Conservation (phyloP, 2,797 vertebrate species). For the Amniataba percoides region DNA sequence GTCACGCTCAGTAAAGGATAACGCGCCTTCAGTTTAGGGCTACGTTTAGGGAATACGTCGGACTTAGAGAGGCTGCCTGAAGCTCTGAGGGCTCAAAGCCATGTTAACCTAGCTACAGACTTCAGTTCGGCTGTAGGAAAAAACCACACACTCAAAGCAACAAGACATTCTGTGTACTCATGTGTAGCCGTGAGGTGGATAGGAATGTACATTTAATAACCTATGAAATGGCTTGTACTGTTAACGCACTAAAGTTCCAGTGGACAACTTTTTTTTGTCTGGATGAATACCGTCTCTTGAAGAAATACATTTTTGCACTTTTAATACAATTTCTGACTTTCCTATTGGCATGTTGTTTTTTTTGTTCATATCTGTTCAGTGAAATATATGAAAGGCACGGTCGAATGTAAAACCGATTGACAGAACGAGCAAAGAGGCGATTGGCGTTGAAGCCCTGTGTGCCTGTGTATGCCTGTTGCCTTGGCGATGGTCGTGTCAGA, state of each 20-base stretch:
- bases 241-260: conserved; percentile 77
- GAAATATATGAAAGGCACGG: conserved; percentile 60
- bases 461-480: conserved; percentile 66
- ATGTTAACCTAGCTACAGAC: conserved; percentile 49
- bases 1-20: conserved; percentile 28
- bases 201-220: conserved; percentile 77
- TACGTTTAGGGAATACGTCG: conserved; percentile 10
- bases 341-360: conserved; percentile 71
- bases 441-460: conserved; percentile 54
- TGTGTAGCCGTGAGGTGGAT: conserved; percentile 39
- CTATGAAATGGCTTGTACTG: conserved; percentile 84
- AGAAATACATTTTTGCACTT: conserved; percentile 83
- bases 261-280: conserved; percentile 63
- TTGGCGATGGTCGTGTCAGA: conserved; percentile 43
- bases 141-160: conserved; percentile 54
- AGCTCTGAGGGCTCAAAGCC: conserved; percentile 59
- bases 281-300: conserved; percentile 65
- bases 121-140: conserved; percentile 32
- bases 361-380: conserved; percentile 59
- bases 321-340: conserved; percentile 80
- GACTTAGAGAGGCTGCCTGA: neutral
- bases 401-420: conserved; percentile 63
- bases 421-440: conserved; percentile 37
- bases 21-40: conserved; percentile 20
- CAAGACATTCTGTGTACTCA: conserved; percentile 47